Evolutionary conservation across 1,140 invertebrate species (phyloP).

Genomic region (Drosophila parabipectinata): DNA sequence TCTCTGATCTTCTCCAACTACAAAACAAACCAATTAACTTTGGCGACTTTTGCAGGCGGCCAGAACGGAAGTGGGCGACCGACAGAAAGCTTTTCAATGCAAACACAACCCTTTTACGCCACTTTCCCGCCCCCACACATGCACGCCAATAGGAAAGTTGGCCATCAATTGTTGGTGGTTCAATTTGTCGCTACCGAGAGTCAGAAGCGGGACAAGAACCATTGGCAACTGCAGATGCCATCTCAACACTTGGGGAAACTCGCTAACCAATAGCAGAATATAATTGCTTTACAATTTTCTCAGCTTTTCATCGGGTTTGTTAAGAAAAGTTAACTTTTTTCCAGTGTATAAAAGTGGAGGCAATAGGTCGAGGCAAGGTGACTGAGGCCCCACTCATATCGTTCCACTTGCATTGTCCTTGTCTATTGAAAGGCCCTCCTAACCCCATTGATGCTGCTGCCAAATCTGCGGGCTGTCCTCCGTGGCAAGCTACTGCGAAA

Average conservation of each 20-base stretch:
- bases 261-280: not conserved
- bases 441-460: constrained; percentile 32
- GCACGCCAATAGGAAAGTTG: constrained; percentile 25
- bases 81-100: constrained; percentile 49
- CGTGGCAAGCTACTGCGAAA: constrained; percentile 9
- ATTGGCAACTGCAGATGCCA: constrained; percentile 4
- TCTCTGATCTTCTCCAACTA: constrained; percentile 55
- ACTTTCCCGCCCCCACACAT: constrained; percentile 3
- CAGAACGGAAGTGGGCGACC: constrained; percentile 56
- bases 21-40: constrained; percentile 75
- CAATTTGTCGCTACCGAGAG: constrained; percentile 54
- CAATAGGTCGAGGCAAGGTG: not conserved
- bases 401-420: constrained; percentile 40
- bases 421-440: constrained; percentile 28
- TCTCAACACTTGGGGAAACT: constrained; percentile 4
- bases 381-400: constrained; percentile 11
- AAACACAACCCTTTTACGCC: constrained; percentile 30
- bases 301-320: not conserved
- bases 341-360: constrained; percentile 3
- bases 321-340: not conserved
- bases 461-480: constrained; percentile 20
- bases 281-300: not conserved
- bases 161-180: constrained; percentile 42
- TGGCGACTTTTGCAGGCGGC: constrained; percentile 40
- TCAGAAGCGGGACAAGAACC: constrained; percentile 16